Conservation (phyloP, 2,888 invertebrate genomes). For the Cerceris ruficornis region DNA sequence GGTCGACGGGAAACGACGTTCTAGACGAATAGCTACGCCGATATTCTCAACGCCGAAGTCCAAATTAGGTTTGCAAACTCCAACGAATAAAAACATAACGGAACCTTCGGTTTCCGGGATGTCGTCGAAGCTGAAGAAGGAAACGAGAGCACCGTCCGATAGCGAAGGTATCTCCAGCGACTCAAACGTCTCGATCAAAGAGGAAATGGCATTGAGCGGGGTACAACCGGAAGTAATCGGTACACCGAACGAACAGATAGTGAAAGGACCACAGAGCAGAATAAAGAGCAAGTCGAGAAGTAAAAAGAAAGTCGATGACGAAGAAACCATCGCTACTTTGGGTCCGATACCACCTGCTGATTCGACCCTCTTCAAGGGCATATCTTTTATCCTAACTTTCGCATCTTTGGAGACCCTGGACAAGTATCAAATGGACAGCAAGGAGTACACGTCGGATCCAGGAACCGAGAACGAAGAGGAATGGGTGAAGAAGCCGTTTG, state of each 20-base stretch:
- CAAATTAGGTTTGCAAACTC: slow-evolving; percentile 33
- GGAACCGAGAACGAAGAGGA: slow-evolving; percentile 84
- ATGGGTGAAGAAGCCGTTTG: slow-evolving; percentile 83
- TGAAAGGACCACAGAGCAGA: slow-evolving; percentile 72
- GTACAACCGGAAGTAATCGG: slow-evolving; percentile 74
- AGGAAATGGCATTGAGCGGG: slow-evolving; percentile 61
- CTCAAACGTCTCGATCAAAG: slow-evolving; percentile 59
- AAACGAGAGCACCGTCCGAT: slow-evolving; percentile 47
- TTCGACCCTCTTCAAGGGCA: slow-evolving; percentile 83
- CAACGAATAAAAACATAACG: slow-evolving; percentile 13
- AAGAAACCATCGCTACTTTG: slow-evolving; percentile 82
- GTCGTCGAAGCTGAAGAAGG: slow-evolving; percentile 37
- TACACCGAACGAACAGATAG: slow-evolving; percentile 62
- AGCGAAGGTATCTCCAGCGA: slow-evolving; percentile 68
- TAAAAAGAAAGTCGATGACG: slow-evolving; percentile 58
- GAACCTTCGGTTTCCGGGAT: slow-evolving; percentile 72
- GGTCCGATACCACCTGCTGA: slow-evolving; percentile 84
- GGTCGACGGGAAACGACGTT: slow-evolving; percentile 73
- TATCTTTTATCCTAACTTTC: slow-evolving; percentile 85
- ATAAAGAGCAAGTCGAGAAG: slow-evolving; percentile 83
- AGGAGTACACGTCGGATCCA: slow-evolving; percentile 80
- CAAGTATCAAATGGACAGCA: slow-evolving; percentile 69
- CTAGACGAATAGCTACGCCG: slow-evolving; percentile 65
- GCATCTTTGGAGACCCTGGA: slow-evolving; percentile 80
- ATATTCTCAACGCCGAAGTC: slow-evolving; percentile 61